Base-by-base conservation (phyloP, 35 echinoderm and acorn worm species). In the Holothuria glaberrima region DNA sequence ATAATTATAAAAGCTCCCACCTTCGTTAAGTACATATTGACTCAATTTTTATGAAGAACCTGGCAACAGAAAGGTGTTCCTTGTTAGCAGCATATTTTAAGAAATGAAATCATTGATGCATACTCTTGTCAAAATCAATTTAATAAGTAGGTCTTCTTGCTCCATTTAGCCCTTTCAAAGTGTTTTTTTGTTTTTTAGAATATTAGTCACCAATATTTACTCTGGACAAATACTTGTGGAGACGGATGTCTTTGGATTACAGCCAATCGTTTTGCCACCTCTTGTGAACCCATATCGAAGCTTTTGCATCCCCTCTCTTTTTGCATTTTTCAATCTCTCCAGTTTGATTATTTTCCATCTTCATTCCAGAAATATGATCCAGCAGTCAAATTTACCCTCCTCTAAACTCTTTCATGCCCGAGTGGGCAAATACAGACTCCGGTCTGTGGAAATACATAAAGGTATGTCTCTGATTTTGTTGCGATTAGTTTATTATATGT, bases 381-480 rank as follows among this genome's bases (percentile, higher is more conserved):
- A 61, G 61, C 80, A 84, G 52, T 84, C 52, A 84, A 84, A 84
- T 84, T 58, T 84, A 36, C 80, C 57, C 80, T 84, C 59, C 59
- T 84, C 54, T 30, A 84, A 84, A 59, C 80, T 84, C 38, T 84
- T 84, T 58, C 59, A 84, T 57, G 80, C 80, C 80, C 34, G 30
- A 61, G 52, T 33, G 80, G 33, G 54, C 57, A 84, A 84, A 84
- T 64, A 84, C 80, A 84, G 80, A 78, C 33, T 21, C 52, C 59
- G 19, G 80, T 84, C 80, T 84, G 80, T 84, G 58, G 80, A 84
- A 84, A 84, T 84, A 84, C 59, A 84, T 84, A 84, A 38, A 59
- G 80, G 54, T 84, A 84, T 84, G 80, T 84, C 80, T 84, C 59
- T 84, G 9, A 31, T 62, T 84, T 84, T 84, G 59, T 84, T 61